phyloP scores from a whole-genome alignment of 2,797 vertebrate species.

The Lepilemur ruficaudatus region DNA sequence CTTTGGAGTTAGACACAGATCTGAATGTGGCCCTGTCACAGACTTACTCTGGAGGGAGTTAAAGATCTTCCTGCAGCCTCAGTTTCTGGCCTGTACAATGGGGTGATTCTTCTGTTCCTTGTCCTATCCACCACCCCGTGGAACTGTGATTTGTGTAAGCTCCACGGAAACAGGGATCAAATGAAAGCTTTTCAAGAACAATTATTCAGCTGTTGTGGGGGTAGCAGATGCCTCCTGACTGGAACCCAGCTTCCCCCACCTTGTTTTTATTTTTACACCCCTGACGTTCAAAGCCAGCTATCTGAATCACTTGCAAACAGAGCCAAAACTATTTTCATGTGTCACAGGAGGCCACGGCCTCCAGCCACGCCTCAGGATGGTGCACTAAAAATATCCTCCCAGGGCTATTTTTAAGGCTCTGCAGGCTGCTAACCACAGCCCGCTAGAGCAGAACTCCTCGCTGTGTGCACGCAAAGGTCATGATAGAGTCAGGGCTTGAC shows the following conservation, averaged over 20 bases:
- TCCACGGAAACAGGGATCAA: neutral
- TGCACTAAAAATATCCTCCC: constrained; percentile 70
- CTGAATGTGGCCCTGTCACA: neutral
- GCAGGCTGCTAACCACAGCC: neutral
- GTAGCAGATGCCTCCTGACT: neutral
- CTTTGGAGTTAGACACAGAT: neutral
- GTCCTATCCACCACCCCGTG: neutral
- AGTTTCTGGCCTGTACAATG: neutral
- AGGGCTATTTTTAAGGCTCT: constrained; percentile 67
- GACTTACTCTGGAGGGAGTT: neutral
- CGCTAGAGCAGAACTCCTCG: neutral
- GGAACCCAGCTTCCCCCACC: neutral
- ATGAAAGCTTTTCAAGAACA: neutral
- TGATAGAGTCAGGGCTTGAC: neutral
- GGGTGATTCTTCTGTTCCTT: neutral
- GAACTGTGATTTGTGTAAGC: neutral
- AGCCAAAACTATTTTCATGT: constrained; percentile 54
- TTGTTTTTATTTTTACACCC: constrained; percentile 69
- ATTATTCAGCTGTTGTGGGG: neutral
- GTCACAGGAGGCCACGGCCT: constrained; percentile 50
- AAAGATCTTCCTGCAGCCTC: neutral
- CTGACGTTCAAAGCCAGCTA: constrained; percentile 63
- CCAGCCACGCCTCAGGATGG: constrained; percentile 68
- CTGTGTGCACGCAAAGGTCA: fast-evolving
- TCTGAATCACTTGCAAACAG: constrained; percentile 56